Conservation (phyloP, 2,888 invertebrate species). For the Zaprionus bogoriensis region DNA sequence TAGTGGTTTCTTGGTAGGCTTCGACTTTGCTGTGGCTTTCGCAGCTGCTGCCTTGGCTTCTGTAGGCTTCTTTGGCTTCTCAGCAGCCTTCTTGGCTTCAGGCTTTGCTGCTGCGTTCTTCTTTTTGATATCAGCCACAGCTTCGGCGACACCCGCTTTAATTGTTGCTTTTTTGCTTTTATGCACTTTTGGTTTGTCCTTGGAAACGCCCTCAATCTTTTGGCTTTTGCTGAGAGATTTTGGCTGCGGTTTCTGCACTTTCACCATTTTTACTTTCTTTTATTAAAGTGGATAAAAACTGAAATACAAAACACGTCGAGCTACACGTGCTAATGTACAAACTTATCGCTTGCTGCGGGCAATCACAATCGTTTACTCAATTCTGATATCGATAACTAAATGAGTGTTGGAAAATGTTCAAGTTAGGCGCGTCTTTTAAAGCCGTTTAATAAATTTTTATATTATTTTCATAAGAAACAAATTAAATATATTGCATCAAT, state of each 20-base stretch:
- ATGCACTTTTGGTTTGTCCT: conserved; percentile 36
- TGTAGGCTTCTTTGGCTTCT: conserved; percentile 5
- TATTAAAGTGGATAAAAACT: conserved; percentile 12
- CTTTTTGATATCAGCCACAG: neutral
- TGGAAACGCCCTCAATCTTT: conserved; percentile 38
- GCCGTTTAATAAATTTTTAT: neutral
- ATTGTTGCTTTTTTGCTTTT: conserved; percentile 30
- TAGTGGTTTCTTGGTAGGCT: conserved; percentile 36
- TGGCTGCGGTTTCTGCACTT: conserved; percentile 62
- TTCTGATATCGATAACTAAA: neutral
- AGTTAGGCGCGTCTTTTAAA: conserved; percentile 1
- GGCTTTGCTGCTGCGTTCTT: conserved; percentile 20
- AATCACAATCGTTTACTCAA: conserved; percentile 8
- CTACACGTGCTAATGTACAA: conserved; percentile 55
- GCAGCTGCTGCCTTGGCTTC: no score
- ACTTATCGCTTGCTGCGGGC: conserved; percentile 6
- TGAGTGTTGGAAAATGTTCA: conserved; percentile 29
- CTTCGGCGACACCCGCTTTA: neutral
- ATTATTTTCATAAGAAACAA: neutral
- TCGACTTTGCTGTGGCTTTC: conserved; percentile 7
- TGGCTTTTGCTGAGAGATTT: conserved; percentile 53
- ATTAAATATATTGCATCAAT: neutral
- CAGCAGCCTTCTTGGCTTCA: neutral
- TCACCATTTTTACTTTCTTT: conserved; percentile 52
- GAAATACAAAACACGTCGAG: conserved; percentile 39